Evolutionary conservation across 2,888 invertebrate species (phyloP), one percentile per base, ranked within the genome.

Genomic region (Drosophila falleni): DNA sequence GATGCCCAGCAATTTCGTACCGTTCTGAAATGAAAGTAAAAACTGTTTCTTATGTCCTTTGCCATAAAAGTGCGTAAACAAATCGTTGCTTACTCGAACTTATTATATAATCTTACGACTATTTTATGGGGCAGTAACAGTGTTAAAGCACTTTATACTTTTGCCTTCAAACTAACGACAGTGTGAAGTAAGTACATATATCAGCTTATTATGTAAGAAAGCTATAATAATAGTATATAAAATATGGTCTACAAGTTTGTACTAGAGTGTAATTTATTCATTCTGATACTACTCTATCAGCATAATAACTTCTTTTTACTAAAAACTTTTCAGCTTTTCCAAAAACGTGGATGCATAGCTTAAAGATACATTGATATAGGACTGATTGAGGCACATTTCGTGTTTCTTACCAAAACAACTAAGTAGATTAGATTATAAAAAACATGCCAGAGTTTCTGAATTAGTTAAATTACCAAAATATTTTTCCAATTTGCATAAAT

Each of bases 11-110:
- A 26, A 37, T 37, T 8, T 41, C 26, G 6, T 35, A 23, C 26
- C 26, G 16, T 56, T 47, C 63, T 64, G 49, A 37, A 67, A 50
- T 61, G 71, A 46, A 68, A 68, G 56, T 78, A 66, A 74, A 80
- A 79, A 74, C 61, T 74, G 68, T 71, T 71, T 74, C 74, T 77
- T 81, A 80, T 80, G 72, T 55, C 62, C n/a, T 53, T 50, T 59
- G 13, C 39, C 77, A 75, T 80, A 80, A 80, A 75, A 60, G 80
- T 71, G 68, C 66, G 73, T 73, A 80, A 78, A 76, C 66, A 80
- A 76, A 78, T 65, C 74, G 60, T 60, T 13, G 29, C 46, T 55
- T 44, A 55, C 47, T 56, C 46, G 8, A 42, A 51, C 37, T 65
- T 50, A 37, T 46, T 29, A 29, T 39, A 13, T 2, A 8, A 16